Evolutionary conservation across 2,797 vertebrate species (phyloP), one percentile per base, ranked within the genome.

Genomic region (Chloroceryle amazona): DNA sequence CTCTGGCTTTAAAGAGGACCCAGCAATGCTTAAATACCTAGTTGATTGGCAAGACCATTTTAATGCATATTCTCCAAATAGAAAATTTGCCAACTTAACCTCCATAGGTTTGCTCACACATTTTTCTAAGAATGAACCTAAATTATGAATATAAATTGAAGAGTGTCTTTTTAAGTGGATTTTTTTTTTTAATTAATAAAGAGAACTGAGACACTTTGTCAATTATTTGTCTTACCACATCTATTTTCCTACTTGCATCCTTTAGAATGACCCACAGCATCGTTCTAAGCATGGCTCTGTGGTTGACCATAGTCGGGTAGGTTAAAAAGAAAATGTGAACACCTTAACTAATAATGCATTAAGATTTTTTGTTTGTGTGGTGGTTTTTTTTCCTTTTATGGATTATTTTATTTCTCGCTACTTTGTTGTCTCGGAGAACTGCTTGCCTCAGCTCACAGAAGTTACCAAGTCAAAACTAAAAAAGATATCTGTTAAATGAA

Each of bases 271-370:
- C 94, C 96, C 97, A 96, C 96, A 97, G 93, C 98, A 94, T 41
- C 94, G 81, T 90, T 97, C 97, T 98, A 98, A 98, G 97, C 98
- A 98, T 97, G 98, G 96, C 97, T 98, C 98, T 98, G 98, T 99
- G 97, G 98, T 98, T 98, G 98, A 99, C 97, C 98, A 92, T 91
- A 98, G 99, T 98, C 98, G 98, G 99, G 99, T 99, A 99, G 92
- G 99, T 99, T 98, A 85, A 93, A 60, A 92, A 93, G 46, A 67
- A 89, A 93, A 95, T 52, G 31, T 61, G 28, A 86, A 75, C 63
- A 65, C 35, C 47, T 2, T 93, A 16, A 75, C 12, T 85, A 74
- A 74, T 68, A 61, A 86, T 89, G 8, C 49, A 55, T 55, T 89
- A n/a, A 37, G 47, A 11, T 28, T 89, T 75, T 52, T 67, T 67